phyloP scores from a whole-genome alignment of 2,113 vertebrate genomes.

The Campylomormyrus numenius region DNA sequence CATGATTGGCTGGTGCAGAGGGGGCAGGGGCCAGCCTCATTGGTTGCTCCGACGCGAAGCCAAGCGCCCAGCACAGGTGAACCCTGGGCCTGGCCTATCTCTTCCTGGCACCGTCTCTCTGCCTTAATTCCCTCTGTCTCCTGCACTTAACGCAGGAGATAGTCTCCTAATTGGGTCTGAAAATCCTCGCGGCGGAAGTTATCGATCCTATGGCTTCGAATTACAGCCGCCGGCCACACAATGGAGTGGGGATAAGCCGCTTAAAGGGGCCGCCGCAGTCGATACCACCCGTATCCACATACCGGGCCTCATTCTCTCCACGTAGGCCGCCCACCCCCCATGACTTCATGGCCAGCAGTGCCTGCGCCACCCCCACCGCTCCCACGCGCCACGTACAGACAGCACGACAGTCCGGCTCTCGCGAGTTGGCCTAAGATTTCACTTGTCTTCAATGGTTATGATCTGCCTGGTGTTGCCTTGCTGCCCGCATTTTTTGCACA shows the following conservation, averaged over 20 bases:
- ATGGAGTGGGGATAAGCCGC: conserved; percentile 19
- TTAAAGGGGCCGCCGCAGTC: conserved; percentile 16
- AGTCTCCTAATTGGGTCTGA: conserved; percentile 18
- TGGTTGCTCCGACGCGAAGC: conserved; percentile 10
- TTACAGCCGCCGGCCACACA: conserved; percentile 17
- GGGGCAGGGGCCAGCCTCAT: conserved; percentile 11
- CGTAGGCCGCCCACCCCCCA: not conserved
- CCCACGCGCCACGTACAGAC: not conserved
- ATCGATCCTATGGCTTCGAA: conserved; percentile 25
- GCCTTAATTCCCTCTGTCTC: conserved; percentile 23
- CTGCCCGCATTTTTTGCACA: not conserved
- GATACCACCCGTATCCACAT: conserved; percentile 6
- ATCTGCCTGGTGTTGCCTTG: not conserved
- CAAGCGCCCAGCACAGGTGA: not conserved
- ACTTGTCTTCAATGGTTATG: not conserved
- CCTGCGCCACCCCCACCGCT: not conserved
- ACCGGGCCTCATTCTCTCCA: not conserved
- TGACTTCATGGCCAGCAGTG: not conserved
- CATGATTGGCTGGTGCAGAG: conserved; percentile 19
- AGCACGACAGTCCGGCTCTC: not conserved
- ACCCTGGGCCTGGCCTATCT: not conserved
- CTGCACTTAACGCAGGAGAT: conserved; percentile 21
- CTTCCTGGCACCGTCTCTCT: conserved; percentile 19
- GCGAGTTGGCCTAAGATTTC: not conserved
- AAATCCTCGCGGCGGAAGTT: conserved; percentile 17